Evolutionary conservation across 2,113 vertebrate genomes (phyloP).

Genomic region (Pseudorasbora parva): DNA sequence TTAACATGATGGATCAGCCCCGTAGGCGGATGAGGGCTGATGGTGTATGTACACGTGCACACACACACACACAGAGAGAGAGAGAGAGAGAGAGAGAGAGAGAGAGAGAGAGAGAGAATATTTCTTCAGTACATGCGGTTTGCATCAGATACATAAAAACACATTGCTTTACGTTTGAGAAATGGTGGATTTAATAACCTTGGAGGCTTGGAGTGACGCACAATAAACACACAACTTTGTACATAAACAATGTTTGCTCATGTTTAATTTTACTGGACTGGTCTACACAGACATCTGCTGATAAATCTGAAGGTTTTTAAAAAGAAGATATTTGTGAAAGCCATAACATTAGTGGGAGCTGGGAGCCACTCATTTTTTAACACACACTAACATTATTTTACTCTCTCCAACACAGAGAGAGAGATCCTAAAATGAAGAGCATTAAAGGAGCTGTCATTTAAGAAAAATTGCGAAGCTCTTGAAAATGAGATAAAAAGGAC

Average conservation of each 20-base stretch:
- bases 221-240: not conserved
- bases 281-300: not conserved
- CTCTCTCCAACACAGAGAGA: not conserved
- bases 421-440: constrained; percentile 30
- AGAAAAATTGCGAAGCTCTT: constrained; percentile 11
- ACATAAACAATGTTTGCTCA: not conserved
- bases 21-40: constrained; percentile 6
- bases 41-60: not conserved
- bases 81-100: too few relatives aligned
- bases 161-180: not conserved
- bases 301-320: not conserved
- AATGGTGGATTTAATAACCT: not conserved
- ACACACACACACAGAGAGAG: too few relatives aligned
- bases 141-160: not conserved
- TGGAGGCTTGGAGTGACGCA: not conserved
- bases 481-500: constrained; percentile 9
- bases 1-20: constrained; percentile 38
- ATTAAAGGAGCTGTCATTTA: not conserved
- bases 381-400: not conserved
- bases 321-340: not conserved
- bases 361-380: not conserved
- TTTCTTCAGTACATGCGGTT: not conserved
- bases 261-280: not conserved
- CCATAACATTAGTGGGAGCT: not conserved
- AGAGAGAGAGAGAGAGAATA: too few relatives aligned